A percentile compares a stretch with the other conserved stretches of the same genome.
phyloP scores from a whole-genome alignment of 37 sponge, comb jelly and placozoan species.

The Oscarella lobularis region DNA sequence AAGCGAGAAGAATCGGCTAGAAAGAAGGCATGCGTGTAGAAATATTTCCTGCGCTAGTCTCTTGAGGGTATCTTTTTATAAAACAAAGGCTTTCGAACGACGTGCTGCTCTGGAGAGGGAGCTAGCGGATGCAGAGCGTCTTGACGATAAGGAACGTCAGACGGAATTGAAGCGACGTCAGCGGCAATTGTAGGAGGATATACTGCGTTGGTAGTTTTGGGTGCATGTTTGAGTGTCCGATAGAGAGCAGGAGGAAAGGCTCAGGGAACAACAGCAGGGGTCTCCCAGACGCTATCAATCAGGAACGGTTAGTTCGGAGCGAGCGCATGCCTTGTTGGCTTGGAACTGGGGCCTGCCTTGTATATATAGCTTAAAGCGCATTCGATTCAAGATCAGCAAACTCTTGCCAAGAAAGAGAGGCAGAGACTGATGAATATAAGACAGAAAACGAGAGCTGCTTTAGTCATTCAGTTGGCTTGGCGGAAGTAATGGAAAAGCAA shows the following conservation, averaged over 20 bases:
- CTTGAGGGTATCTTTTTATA: no score
- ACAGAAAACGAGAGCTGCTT: conserved; percentile 7
- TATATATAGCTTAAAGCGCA: not conserved
- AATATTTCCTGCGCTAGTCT: no score
- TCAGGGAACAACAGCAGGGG: no score
- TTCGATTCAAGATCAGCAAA: not conserved
- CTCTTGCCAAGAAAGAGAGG: not conserved
- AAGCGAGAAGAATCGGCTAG: no score
- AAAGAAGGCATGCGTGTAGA: no score
- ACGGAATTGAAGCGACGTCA: not conserved
- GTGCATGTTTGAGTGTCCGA: no score
- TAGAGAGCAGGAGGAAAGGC: no score
- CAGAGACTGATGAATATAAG: not conserved
- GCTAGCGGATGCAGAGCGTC: not conserved
- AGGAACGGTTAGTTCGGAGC: no score
- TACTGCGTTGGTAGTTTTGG: no score
- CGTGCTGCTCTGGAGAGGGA: not conserved
- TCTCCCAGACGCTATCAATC: no score
- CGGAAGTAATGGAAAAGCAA: not conserved
- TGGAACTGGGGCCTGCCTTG: no score
- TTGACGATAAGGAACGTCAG: not conserved
- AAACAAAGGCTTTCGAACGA: not conserved
- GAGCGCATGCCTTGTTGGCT: no score
- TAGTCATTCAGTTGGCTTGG: conserved; percentile 14
- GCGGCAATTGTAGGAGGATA: not conserved